Conservation (phyloP, 2,797 vertebrate species). For the Anguilla obscura region DNA sequence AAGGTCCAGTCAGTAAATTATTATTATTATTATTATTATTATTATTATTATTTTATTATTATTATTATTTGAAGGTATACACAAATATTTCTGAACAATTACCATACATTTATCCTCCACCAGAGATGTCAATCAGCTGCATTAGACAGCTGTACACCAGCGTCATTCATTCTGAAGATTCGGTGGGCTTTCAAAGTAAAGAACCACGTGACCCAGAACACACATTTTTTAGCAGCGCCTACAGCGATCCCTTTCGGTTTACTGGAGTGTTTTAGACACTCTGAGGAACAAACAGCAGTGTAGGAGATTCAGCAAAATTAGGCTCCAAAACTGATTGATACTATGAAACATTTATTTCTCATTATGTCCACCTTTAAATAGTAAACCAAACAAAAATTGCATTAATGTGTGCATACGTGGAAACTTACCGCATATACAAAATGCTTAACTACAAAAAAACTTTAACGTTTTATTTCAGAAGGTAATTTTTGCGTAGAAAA, state of each 20-base stretch:
- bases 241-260: conserved; percentile 82
- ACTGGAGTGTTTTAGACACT: conserved; percentile 67
- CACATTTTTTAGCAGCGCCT: conserved; percentile 76
- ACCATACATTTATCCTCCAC: background rate
- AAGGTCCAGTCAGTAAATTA: background rate
- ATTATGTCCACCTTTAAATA: background rate
- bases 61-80: background rate
- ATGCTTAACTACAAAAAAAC: too few relatives aligned
- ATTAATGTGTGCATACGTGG: background rate
- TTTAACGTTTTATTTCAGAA: too few relatives aligned
- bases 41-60: background rate
- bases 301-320: background rate
- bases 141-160: conserved; percentile 61
- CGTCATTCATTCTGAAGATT: conserved; percentile 68
- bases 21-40: background rate
- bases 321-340: conserved; percentile 17
- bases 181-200: conserved; percentile 65
- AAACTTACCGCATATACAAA: background rate
- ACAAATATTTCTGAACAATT: background rate
- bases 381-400: too few relatives aligned
- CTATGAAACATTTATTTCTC: conserved; percentile 31
- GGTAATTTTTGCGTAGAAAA: too few relatives aligned
- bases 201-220: conserved; percentile 61
- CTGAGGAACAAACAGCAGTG: conserved; percentile 35
- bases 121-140: conserved; percentile 43